Evolutionary conservation across 2,113 vertebrate species (phyloP), one percentile per base, ranked within the genome.

Genomic region (Piaya cayana): DNA sequence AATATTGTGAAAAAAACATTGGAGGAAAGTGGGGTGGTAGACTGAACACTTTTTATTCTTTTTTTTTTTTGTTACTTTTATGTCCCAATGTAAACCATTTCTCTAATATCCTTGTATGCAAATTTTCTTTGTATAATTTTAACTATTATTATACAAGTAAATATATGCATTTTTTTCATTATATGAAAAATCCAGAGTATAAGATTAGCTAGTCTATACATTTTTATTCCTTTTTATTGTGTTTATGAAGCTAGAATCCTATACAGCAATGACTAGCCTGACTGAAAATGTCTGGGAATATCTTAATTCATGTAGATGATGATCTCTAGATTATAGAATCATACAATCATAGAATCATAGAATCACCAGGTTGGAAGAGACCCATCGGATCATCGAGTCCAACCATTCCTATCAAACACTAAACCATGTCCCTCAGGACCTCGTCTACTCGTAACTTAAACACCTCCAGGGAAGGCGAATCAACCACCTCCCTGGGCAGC

Each of bases 251-350:
- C 8, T 21, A 37, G 21, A 56, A 50, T 45, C 55, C 49, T 93
- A 68, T 88, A 72, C 45, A 64, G 27, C 30, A 94, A 49, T 36
- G 85, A 90, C 70, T 94, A 68, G 3, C 82, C 58, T 91, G 53
- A 55, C 56, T 93, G 19, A 69, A 92, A 86, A 88, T 37, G 1
- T 20, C n/a, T 74, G 10, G 30, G 21, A 43, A 90, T 60, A 58
- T 88, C 91, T 95, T 95, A 37, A 90, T 64, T 59, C 68, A 76
- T 16, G 26, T 68, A 68, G 85, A n/a, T 58, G 45, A 81, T 55
- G 56, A 93, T 74, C 21, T 81, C 43, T 78, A 32, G 88, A 95
- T 21, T n/a, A n/a, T n/a, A n/a, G n/a, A n/a, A n/a, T n/a, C n/a
- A n/a, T n/a, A n/a, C n/a, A n/a, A n/a, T n/a, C n/a, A n/a, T n/a